Evolutionary conservation across 2,113 vertebrate genomes (phyloP), one percentile per base, ranked within the genome.

Genomic region (Eulemur rufifrons): DNA sequence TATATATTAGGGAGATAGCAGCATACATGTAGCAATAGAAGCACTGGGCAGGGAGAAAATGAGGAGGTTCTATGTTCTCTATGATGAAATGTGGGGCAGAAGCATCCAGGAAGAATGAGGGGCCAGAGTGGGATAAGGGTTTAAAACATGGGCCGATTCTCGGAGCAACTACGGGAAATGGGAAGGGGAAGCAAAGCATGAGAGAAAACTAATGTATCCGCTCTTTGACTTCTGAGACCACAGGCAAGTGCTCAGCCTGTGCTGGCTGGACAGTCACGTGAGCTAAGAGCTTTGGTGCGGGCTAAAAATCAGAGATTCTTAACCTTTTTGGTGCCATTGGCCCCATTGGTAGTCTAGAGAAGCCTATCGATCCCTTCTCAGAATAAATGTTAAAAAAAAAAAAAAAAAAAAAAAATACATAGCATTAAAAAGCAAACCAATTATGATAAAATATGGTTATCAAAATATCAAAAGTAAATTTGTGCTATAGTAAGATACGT

Each of bases 401-500:
- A n/a, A n/a, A n/a, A n/a, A n/a, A n/a, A n/a, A n/a, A n/a, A n/a
- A n/a, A n/a, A 90, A 89, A 92, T 8, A 63, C 5, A 66, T 14
- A 83, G 8, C 10, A 69, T 69, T 73, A 71, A 77, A 59, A 80
- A 86, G 13, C 23, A 93, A 86, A 69, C 1, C 25, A 63, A 32
- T 74, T 29, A 85, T 34, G 37, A 2, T 71, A 82, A 91, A 82
- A 69, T 86, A 87, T 27, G 32, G 2, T 76, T 86, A 39, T 92
- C 45, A 90, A 92, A 47, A 84, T 69, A 84, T 56, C 82, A 76
- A 74, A 95, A 64, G 27, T 2, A 54, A 54, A 88, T 91, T 59
- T 77, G 27, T 78, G 32, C 52, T 37, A 63, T 37, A 54, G 77
- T 76, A 76, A 61, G 8, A 32, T 54, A 61, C 18, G 20, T 45